Evolutionary conservation across 2,888 invertebrate genomes (phyloP).

Genomic region (Bimastos eiseni): DNA sequence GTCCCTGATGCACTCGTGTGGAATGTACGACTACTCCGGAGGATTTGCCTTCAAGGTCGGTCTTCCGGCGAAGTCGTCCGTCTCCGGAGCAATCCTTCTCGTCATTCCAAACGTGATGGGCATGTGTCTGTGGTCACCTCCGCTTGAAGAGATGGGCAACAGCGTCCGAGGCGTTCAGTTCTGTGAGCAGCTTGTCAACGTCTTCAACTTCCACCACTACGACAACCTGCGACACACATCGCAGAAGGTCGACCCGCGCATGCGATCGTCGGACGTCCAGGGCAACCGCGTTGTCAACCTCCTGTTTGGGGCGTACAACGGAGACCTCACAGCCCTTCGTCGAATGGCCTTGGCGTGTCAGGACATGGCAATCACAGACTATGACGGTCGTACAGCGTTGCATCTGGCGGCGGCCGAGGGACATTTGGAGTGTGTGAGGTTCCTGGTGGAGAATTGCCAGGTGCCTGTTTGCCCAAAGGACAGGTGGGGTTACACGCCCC

Average conservation of each 20-base stretch:
- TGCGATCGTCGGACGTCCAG: conserved; percentile 36
- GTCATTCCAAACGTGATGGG: conserved; percentile 50
- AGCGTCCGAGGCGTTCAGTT: conserved; percentile 63
- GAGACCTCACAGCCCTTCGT: conserved; percentile 44
- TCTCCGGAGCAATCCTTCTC: conserved; percentile 48
- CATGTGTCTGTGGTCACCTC: conserved; percentile 49
- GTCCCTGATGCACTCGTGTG: conserved; percentile 95
- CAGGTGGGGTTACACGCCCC: conserved; percentile 83
- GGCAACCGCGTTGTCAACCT: conserved; percentile 32
- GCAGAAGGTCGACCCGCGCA: conserved; percentile 88
- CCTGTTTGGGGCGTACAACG: conserved; percentile 44
- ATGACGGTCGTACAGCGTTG: conserved; percentile 91
- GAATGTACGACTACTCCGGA: conserved; percentile 90
- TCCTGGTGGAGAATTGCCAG: conserved; percentile 82
- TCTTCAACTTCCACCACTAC: conserved; percentile 93
- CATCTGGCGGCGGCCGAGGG: conserved; percentile 95
- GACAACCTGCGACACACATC: conserved; percentile 72
- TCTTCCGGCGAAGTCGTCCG: conserved; percentile 80
- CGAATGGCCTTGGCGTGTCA: conserved; percentile 66
- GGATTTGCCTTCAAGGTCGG: conserved; percentile 93
- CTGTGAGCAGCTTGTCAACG: conserved; percentile 73
- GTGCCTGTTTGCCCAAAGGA: conserved; percentile 78
- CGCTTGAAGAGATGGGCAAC: conserved; percentile 65
- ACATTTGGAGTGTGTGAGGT: conserved; percentile 84
- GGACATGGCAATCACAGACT: conserved; percentile 90